phyloP scores from a whole-genome alignment of 2,113 vertebrate genomes.

The Ceratotherium simum region DNA sequence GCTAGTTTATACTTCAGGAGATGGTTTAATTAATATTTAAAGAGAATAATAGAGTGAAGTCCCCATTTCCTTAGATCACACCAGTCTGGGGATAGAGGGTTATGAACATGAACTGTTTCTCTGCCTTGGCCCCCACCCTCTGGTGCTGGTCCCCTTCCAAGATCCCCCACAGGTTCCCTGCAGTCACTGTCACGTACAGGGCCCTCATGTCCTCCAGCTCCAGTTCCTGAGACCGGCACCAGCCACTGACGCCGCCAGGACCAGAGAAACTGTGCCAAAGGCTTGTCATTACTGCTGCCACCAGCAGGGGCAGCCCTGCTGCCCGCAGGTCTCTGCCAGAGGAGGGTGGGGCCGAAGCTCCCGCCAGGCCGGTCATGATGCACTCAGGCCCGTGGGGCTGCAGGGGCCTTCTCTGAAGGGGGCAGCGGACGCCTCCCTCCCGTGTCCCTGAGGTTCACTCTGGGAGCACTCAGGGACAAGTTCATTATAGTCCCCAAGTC shows the following conservation, averaged over 20 bases:
- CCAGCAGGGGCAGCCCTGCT: background rate
- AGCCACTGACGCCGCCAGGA: background rate
- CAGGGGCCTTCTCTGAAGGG: too few species aligned
- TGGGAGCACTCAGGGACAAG: background rate
- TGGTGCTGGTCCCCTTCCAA: background rate
- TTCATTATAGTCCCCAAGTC: background rate
- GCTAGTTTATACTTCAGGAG: background rate
- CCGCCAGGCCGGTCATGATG: accelerated
- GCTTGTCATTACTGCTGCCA: background rate
- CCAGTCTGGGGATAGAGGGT: background rate
- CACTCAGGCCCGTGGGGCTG: background rate
- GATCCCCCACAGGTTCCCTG: background rate
- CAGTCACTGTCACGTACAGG: background rate
- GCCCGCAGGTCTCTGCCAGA: background rate
- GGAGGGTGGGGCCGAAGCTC: background rate
- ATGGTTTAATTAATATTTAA: too few species aligned
- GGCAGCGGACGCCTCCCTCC: background rate
- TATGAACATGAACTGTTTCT: background rate
- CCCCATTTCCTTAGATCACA: background rate
- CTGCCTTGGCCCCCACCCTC: background rate
- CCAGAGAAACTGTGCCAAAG: background rate
- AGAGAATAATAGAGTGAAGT: background rate
- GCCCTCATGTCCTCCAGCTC: background rate
- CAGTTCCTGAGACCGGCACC: background rate
- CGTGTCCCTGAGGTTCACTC: background rate